Conservation (phyloP, 2,888 invertebrate species). For the Eupithecia abbreviata region DNA sequence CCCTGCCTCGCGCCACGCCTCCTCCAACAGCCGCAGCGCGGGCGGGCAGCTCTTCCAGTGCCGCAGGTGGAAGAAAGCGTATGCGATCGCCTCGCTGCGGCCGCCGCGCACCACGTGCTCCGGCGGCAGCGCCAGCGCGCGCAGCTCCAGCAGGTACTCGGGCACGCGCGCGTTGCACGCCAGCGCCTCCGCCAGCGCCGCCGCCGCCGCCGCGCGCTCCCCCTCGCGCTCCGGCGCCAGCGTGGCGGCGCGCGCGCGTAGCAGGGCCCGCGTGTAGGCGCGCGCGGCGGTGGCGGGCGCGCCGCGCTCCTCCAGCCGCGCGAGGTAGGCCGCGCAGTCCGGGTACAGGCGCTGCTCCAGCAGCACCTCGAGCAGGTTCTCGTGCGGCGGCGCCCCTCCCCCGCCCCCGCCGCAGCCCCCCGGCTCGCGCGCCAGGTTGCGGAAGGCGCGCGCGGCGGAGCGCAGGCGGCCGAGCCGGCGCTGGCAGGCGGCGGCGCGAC, state of each 20-base stretch:
- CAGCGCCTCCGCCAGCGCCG: conserved; percentile 90
- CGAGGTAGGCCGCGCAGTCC: conserved; percentile 85
- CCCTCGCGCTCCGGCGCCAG: conserved; percentile 87
- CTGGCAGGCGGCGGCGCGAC: conserved; percentile 98
- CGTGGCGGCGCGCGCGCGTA: conserved; percentile 1
- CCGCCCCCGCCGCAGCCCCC: conserved; percentile 88
- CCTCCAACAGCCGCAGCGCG: conserved; percentile 96
- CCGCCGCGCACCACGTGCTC: conserved; percentile 98
- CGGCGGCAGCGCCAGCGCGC: conserved; percentile 96
- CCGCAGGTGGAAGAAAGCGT: conserved; percentile 96
- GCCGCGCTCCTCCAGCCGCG: conserved; percentile 92
- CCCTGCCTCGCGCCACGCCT: conserved; percentile 94
- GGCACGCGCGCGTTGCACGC: conserved; percentile 99
- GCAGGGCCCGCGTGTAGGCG: conserved; percentile 86
- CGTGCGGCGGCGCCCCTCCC: conserved; percentile 92
- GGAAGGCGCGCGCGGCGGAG: conserved; percentile 98
- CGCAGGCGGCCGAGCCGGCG: conserved; percentile 96
- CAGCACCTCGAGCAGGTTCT: conserved; percentile 97
- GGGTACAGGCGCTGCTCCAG: conserved; percentile 98
- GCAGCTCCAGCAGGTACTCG: conserved; percentile 97
- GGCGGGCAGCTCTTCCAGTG: conserved; percentile 92
- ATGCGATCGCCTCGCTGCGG: conserved; percentile 98
- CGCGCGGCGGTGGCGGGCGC: conserved; percentile 96
- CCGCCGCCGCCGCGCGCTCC: conserved; percentile 91
- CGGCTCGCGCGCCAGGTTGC: conserved; percentile 97